Percentiles rank a stretch among this genome's conserved stretches.
These are phyloP conservation scores for Nesogale talazaci DNA, from an alignment of 2,113 vertebrate species.

Conservation along the genomic window DNA sequence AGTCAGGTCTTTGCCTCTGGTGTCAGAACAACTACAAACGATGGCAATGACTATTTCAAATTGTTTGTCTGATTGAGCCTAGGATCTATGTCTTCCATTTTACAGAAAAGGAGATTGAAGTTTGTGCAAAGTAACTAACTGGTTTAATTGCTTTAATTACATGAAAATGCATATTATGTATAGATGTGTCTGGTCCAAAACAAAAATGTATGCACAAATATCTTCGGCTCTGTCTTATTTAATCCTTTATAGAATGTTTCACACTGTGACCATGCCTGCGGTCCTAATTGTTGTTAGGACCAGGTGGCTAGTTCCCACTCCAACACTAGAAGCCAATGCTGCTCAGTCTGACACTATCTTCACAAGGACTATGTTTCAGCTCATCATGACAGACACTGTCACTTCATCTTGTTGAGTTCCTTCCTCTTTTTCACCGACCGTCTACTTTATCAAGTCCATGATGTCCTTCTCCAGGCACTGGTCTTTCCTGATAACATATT, in stretches of 20 bases:
- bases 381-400: too few relatives aligned
- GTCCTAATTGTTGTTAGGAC: neutral
- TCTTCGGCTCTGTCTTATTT: neutral
- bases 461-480: too few relatives aligned
- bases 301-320: too few relatives aligned
- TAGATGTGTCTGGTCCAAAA: neutral
- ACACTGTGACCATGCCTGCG: neutral
- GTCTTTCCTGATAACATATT: too few relatives aligned
- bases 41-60: neutral
- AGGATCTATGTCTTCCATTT: neutral
- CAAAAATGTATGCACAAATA: too few relatives aligned
- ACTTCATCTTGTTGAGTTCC: too few relatives aligned
- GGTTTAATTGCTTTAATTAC: conserved; percentile 1
- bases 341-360: too few relatives aligned
- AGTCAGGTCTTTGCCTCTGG: neutral
- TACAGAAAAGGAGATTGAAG: conserved; percentile 12
- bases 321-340: too few relatives aligned
- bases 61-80: neutral
- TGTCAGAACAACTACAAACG: neutral
- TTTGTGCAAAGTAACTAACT: neutral
- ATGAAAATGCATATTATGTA: neutral
- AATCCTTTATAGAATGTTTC: neutral
- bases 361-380: too few relatives aligned
- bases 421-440: too few relatives aligned
- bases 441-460: too few relatives aligned